phyloP scores from a whole-genome alignment of 2,888 invertebrate genomes.

The Agrochola lychnidis region DNA sequence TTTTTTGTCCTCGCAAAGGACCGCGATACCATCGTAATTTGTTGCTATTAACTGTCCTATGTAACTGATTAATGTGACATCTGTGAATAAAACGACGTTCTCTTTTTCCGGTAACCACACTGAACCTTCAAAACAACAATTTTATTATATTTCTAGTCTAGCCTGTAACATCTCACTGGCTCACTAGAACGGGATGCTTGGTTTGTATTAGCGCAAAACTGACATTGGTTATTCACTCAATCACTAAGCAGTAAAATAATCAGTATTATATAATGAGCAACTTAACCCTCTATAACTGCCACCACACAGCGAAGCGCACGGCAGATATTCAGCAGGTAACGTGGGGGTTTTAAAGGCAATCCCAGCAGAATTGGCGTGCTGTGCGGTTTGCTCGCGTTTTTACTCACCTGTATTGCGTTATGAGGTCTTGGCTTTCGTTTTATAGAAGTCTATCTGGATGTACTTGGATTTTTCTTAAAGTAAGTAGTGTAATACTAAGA shows the following conservation, averaged over 20 bases:
- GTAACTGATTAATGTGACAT: background rate
- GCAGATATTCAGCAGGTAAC: constrained; percentile 65
- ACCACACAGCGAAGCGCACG: constrained; percentile 28
- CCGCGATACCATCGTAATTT: background rate
- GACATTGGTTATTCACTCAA: background rate
- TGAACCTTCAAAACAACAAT: too few relatives aligned
- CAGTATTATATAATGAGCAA: background rate
- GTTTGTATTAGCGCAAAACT: too few relatives aligned
- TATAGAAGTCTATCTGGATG: constrained; percentile 12
- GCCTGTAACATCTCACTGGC: too few relatives aligned
- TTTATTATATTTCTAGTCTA: too few relatives aligned
- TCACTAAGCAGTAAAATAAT: background rate
- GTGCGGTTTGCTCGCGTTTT: constrained; percentile 44
- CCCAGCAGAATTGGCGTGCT: constrained; percentile 58
- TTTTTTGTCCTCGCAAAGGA: background rate
- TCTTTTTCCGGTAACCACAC: too few relatives aligned
- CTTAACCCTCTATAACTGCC: constrained; percentile 17
- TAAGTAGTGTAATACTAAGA: too few relatives aligned
- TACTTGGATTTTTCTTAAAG: constrained; percentile 11
- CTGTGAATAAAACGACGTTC: background rate
- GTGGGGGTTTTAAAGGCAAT: constrained; percentile 68
- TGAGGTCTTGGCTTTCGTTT: constrained; percentile 24
- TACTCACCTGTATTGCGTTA: constrained; percentile 24
- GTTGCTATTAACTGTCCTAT: background rate
- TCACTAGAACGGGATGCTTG: too few relatives aligned